These are phyloP conservation scores for Baccha elongata DNA, from an alignment of 2,888 invertebrate genomes.

Conservation along the genomic window DNA sequence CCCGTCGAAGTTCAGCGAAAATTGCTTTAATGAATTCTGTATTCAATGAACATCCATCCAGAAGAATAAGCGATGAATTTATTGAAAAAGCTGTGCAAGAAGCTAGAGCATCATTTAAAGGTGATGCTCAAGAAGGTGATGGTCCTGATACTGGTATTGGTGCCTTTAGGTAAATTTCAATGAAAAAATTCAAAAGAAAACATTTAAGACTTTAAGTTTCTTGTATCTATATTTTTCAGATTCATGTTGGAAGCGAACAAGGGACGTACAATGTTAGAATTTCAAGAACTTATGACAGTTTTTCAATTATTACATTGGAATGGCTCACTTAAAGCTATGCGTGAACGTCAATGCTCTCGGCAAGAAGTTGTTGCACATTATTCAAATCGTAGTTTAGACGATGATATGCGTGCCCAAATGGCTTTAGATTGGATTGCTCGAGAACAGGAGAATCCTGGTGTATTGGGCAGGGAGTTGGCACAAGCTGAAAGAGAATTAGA, in stretches of 20 bases:
- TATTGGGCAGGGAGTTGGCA: conserved; percentile 91
- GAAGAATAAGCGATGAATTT: conserved; percentile 96
- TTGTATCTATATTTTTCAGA: conserved; percentile 79
- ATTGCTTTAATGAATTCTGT: conserved; percentile 98
- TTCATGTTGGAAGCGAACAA: conserved; percentile 91
- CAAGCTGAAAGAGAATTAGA: conserved; percentile 94
- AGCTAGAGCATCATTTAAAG: conserved; percentile 93
- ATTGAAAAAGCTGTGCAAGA: conserved; percentile 96
- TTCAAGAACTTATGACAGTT: conserved; percentile 98
- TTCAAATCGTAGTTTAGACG: conserved; percentile 94
- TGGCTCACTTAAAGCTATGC: conserved; percentile 97
- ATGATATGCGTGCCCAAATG: conserved; percentile 98
- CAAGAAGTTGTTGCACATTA: conserved; percentile 97
- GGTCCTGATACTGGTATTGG: conserved; percentile 89
- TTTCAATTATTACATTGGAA: conserved; percentile 98
- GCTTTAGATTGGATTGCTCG: conserved; percentile 96
- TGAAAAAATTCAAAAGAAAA: neutral
- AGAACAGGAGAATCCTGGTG: conserved; percentile 88
- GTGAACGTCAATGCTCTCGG: conserved; percentile 96
- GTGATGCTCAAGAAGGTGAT: conserved; percentile 85
- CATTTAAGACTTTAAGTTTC: neutral
- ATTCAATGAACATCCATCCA: conserved; percentile 96
- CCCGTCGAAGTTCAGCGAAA: conserved; percentile 95
- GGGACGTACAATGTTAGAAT: conserved; percentile 97
- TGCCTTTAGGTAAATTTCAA: conserved; percentile 84